Conservation (phyloP, 2,113 vertebrate genomes). For the Vimba vimba region DNA sequence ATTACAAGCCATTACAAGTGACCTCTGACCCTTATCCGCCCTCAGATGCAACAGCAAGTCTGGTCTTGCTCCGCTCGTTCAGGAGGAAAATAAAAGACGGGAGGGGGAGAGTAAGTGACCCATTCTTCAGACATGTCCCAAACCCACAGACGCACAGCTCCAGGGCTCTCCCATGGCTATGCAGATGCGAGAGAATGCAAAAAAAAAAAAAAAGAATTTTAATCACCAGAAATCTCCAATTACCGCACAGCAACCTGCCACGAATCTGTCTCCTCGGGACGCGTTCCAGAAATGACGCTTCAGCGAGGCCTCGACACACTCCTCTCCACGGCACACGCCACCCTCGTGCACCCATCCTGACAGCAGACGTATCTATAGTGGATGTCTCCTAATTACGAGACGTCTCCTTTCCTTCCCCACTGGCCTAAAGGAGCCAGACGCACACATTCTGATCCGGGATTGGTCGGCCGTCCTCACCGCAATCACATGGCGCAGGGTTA, state of each 20-base stretch:
- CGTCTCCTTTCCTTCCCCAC: slow-evolving; percentile 62
- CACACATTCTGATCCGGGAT: not conserved
- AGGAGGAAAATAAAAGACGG: slow-evolving; percentile 68
- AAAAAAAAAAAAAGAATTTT: slow-evolving; percentile 68
- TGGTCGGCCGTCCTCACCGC: not conserved
- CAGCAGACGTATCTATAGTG: slow-evolving; percentile 59
- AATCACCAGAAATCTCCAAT: slow-evolving; percentile 73
- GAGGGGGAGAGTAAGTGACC: slow-evolving; percentile 54
- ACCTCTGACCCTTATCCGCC: slow-evolving; percentile 81
- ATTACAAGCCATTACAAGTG: slow-evolving; percentile 79
- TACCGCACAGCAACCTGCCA: slow-evolving; percentile 73
- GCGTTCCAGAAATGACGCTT: slow-evolving; percentile 64
- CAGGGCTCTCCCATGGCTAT: slow-evolving; percentile 70
- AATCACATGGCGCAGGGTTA: slow-evolving; percentile 6
- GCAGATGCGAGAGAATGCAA: slow-evolving; percentile 69
- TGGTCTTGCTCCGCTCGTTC: slow-evolving; percentile 80
- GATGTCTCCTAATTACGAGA: slow-evolving; percentile 71
- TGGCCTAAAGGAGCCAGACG: slow-evolving; percentile 57
- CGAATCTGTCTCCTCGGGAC: slow-evolving; percentile 69
- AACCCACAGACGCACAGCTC: slow-evolving; percentile 68
- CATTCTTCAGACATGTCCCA: slow-evolving; percentile 59
- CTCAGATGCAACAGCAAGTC: slow-evolving; percentile 80
- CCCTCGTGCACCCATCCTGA: slow-evolving; percentile 15
- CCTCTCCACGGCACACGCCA: not conserved
- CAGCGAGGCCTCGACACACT: slow-evolving; percentile 25